Percentiles rank a stretch among this genome's conserved stretches.
These are phyloP conservation scores for Trachemys scripta DNA, from an alignment of 2,113 vertebrate species.

Conservation along the genomic window DNA sequence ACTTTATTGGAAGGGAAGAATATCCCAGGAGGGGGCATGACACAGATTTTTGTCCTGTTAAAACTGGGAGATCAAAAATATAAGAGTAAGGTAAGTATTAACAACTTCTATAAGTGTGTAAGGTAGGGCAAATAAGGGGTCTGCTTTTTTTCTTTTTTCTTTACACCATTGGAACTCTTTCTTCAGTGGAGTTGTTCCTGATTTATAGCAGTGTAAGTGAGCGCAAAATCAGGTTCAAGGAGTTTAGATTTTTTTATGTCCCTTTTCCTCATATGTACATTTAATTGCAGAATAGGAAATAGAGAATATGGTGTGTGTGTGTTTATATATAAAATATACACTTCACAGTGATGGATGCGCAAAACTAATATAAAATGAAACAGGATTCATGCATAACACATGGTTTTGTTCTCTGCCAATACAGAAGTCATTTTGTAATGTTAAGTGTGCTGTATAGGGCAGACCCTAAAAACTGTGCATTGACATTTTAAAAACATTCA, in stretches of 20 bases:
- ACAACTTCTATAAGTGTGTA: background rate
- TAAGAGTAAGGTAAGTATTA: slow-evolving; percentile 91
- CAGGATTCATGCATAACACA: background rate
- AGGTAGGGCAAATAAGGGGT: background rate
- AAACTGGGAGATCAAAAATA: slow-evolving; percentile 94
- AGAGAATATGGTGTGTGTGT: background rate
- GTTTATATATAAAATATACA: background rate
- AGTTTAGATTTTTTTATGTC: background rate
- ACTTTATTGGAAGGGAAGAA: slow-evolving; percentile 92
- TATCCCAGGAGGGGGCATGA: slow-evolving; percentile 82
- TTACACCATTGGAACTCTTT: accelerated
- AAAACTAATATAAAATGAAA: background rate
- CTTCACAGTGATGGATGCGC: background rate
- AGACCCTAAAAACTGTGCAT: background rate
- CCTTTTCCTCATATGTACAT: background rate
- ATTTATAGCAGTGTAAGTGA: background rate
- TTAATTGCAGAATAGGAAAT: background rate
- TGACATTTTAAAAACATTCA: background rate
- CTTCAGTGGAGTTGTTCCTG: background rate
- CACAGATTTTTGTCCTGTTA: slow-evolving; percentile 91
- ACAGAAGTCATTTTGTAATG: slow-evolving; percentile 15
- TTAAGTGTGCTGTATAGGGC: slow-evolving; percentile 32
- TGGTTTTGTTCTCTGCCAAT: slow-evolving; percentile 13
- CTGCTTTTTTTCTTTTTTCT: background rate
- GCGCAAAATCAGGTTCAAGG: slow-evolving; percentile 2